Conservation (phyloP, 2,888 invertebrate genomes). For the Oconnorella tubifera region DNA sequence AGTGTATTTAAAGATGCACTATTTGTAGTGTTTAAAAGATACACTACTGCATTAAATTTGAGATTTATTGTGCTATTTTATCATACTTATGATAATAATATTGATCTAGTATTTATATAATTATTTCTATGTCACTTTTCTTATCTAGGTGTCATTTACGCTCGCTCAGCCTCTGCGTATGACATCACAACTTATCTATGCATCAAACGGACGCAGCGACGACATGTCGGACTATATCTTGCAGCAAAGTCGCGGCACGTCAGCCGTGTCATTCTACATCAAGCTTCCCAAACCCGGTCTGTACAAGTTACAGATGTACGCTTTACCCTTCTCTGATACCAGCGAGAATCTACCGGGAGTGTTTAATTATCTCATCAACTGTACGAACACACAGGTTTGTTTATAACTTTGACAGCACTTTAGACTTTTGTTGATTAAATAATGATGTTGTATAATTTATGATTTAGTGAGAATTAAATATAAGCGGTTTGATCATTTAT, state of each 20-base stretch:
- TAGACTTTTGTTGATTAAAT: too few species aligned
- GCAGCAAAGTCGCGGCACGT: slow-evolving; percentile 45
- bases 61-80: too few species aligned
- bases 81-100: too few species aligned
- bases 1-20: too few species aligned
- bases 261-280: slow-evolving; percentile 39
- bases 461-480: too few species aligned
- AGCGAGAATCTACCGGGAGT: slow-evolving; percentile 55
- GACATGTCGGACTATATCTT: slow-evolving; percentile 52
- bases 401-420: too few species aligned
- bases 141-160: slow-evolving; percentile 36
- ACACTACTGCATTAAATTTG: too few species aligned
- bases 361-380: slow-evolving; percentile 56
- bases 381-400: slow-evolving; percentile 40
- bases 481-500: too few species aligned
- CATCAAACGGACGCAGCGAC: slow-evolving; percentile 39
- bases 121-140: background rate
- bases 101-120: too few species aligned
- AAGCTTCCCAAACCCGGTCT: slow-evolving; percentile 49
- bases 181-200: slow-evolving; percentile 52
- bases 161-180: slow-evolving; percentile 47
- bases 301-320: slow-evolving; percentile 55
- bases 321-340: slow-evolving; percentile 47
- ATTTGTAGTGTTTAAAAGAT: too few species aligned
- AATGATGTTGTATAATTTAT: too few species aligned